These are phyloP conservation scores for Latrodectus hesperus DNA, from an alignment of 2,888 invertebrate species.

Conservation along the genomic window DNA sequence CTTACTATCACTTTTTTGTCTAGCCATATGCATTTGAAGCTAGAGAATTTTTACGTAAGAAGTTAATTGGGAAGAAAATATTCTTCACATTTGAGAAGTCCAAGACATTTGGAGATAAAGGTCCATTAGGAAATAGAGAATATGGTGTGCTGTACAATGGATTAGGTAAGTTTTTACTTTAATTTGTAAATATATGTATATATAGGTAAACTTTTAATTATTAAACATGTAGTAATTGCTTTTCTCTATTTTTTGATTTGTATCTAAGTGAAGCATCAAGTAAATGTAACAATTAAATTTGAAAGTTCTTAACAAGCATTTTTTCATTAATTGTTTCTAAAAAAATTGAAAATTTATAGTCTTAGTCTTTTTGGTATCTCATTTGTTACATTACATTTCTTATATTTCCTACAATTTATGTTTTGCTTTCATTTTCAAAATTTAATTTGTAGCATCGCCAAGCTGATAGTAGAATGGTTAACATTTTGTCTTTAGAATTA, in stretches of 20 bases:
- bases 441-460: too few relatives aligned
- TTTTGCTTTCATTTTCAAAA: too few relatives aligned
- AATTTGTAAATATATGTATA: neutral
- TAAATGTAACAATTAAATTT: neutral
- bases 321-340: too few relatives aligned
- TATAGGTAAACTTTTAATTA: neutral
- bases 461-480: too few relatives aligned
- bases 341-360: too few relatives aligned
- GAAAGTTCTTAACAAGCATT: too few relatives aligned
- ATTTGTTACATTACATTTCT: too few relatives aligned
- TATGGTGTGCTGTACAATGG: conserved; percentile 92
- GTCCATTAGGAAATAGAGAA: conserved; percentile 80
- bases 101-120: neutral
- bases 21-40: conserved; percentile 97
- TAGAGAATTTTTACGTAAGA: conserved; percentile 95
- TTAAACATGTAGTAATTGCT: neutral
- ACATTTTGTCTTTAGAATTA: too few relatives aligned
- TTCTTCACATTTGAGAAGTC: conserved; percentile 86
- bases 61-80: conserved; percentile 95
- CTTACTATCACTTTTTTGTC: neutral
- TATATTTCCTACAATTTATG: too few relatives aligned
- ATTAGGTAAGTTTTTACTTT: conserved; percentile 79
- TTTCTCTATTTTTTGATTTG: neutral
- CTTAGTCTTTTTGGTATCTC: too few relatives aligned
- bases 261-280: neutral